phyloP scores from a whole-genome alignment of 2,888 invertebrate species.

The Limnephilus rhombicus region DNA sequence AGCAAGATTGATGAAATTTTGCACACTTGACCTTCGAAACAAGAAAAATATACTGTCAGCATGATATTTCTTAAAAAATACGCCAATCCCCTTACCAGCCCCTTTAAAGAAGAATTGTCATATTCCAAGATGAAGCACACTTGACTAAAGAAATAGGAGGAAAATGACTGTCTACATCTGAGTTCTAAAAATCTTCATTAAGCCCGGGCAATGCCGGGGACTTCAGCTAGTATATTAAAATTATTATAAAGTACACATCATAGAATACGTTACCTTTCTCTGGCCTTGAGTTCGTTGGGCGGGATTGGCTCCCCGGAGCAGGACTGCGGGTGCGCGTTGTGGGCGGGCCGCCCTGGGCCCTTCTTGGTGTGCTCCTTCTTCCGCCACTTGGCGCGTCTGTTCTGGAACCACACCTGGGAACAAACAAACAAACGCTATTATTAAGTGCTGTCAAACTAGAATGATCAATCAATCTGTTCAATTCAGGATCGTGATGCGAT shows the following conservation, averaged over 20 bases:
- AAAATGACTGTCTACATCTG: too few relatives aligned
- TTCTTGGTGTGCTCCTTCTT: conserved; percentile 99
- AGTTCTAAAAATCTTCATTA: too few relatives aligned
- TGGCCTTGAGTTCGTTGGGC: conserved; percentile 90
- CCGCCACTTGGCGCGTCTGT: conserved; percentile 98
- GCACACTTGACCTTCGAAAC: too few relatives aligned
- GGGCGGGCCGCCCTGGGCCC: conserved; percentile 98
- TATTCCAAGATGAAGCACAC: too few relatives aligned
- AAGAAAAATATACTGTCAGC: too few relatives aligned
- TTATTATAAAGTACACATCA: not conserved
- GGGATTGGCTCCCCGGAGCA: conserved; percentile 98
- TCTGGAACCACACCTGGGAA: conserved; percentile 99
- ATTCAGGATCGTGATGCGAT: not conserved
- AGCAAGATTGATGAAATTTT: too few relatives aligned
- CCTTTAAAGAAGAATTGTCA: too few relatives aligned
- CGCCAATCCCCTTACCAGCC: too few relatives aligned
- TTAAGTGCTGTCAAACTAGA: conserved; percentile 4
- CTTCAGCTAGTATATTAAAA: not conserved
- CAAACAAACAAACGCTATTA: conserved; percentile 61
- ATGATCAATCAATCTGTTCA: not conserved
- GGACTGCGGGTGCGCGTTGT: conserved; percentile 98
- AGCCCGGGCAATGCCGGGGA: too few relatives aligned
- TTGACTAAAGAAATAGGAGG: too few relatives aligned
- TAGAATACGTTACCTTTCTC: conserved; percentile 81
- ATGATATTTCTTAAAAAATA: too few relatives aligned